Evolutionary conservation across 1,140 invertebrate genomes (phyloP), one percentile per base, ranked within the genome.

Genomic region (Ceratina japonica): DNA sequence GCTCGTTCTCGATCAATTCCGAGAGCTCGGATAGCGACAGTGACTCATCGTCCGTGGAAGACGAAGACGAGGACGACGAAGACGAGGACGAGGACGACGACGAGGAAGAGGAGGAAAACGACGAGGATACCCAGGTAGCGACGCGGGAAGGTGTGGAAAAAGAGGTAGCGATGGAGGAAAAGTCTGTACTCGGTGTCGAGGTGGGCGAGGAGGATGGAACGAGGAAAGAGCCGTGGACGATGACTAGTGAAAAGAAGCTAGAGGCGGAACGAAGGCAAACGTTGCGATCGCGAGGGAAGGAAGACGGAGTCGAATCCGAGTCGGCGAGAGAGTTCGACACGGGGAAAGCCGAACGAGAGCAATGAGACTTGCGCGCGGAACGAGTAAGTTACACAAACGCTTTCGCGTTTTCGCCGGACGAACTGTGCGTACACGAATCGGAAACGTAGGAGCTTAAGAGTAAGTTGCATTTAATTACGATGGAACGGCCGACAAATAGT

Each of bases 21-120:
- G 89, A 90, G 31, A 90, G 89, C 66, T 88, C 90, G 0, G 87
- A 88, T 16, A 89, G 85, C 16, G 90, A 90, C 1, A 90, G 86
- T 16, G 90, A 89, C 58, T 89, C 84, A 3, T 87, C 87, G 22
- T 90, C 89, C 0, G 86, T 81, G 20, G 90, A 90, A 10, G 90
- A 91, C 62, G 88, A 89, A 63, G 84, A 87, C 15, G 85, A 83
- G 0, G 85, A 86, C 0, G 85, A 86, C 10, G 85, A 78, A 12
- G 86, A 85, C 4, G 80, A 81, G 1, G 79, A 79, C 0, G 80
- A 81, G 8, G 79, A 65, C 5, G 79, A 78, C 5, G 80, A 61
- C 0, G 56, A 63, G 0, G 72, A 70, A 0, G 59, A 69, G 0
- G 66, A 58, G 15, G 64, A 70, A 1, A 70, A 84, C 1, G 59